Conservation (phyloP, 2,888 invertebrate species). For the Drosophila meridiana region DNA sequence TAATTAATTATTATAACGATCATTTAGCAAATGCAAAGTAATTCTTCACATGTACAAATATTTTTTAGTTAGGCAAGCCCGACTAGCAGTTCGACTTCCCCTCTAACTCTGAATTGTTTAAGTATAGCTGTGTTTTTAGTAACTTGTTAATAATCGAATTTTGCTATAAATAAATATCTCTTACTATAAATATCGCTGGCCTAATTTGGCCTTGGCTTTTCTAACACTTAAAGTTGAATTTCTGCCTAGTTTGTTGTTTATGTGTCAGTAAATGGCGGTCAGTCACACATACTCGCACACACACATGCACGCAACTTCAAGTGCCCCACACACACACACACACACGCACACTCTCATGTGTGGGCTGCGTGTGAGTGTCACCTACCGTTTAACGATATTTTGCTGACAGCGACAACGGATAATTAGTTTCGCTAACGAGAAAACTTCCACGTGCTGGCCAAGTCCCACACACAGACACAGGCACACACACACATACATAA, state of each 20-base stretch:
- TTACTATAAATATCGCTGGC: too few relatives aligned
- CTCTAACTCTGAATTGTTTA: too few relatives aligned
- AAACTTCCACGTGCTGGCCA: slow-evolving; percentile 76
- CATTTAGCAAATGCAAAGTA: too few relatives aligned
- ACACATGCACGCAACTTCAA: slow-evolving; percentile 1
- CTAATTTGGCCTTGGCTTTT: neutral
- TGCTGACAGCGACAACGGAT: slow-evolving; percentile 81
- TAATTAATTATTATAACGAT: too few relatives aligned
- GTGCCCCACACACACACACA: slow-evolving; percentile 8
- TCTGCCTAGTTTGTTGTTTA: slow-evolving; percentile 26
- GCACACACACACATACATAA: slow-evolving; percentile 13
- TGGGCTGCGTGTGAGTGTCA: slow-evolving; percentile 66
- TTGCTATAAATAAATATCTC: too few relatives aligned
- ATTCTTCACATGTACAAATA: too few relatives aligned
- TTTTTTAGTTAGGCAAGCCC: too few relatives aligned
- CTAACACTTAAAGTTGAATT: slow-evolving; percentile 23
- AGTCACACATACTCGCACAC: slow-evolving; percentile 7
- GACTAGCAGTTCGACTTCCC: too few relatives aligned
- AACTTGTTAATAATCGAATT: too few relatives aligned
- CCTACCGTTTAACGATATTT: slow-evolving; percentile 79
- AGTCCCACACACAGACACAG: slow-evolving; percentile 24
- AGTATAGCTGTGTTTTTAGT: too few relatives aligned
- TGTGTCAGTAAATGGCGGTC: slow-evolving; percentile 42
- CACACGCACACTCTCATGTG: neutral
- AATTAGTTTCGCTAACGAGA: slow-evolving; percentile 83